These are phyloP conservation scores for Lacanobia wlatinum DNA, from an alignment of 2,888 invertebrate genomes.

Conservation along the genomic window DNA sequence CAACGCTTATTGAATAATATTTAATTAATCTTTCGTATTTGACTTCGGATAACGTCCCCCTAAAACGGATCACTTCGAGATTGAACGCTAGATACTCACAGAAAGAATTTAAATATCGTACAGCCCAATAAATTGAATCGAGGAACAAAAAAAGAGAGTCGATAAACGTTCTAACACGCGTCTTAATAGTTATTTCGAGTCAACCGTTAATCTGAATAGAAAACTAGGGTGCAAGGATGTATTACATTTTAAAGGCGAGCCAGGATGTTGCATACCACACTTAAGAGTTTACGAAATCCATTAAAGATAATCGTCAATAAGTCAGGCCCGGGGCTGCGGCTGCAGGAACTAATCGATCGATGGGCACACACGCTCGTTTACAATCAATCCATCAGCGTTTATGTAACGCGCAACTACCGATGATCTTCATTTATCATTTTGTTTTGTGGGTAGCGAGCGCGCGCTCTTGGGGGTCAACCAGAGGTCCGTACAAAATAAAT, in stretches of 20 bases:
- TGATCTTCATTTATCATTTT: constrained; percentile 89
- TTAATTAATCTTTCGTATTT: constrained; percentile 89
- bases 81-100: constrained; percentile 65
- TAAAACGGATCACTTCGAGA: constrained; percentile 67
- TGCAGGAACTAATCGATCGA: constrained; percentile 89
- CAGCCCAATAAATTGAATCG: constrained; percentile 56
- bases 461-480: constrained; percentile 86
- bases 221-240: constrained; percentile 79
- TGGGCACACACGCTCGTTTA: constrained; percentile 86
- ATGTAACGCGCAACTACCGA: constrained; percentile 89
- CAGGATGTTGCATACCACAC: constrained; percentile 82
- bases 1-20: constrained; percentile 89
- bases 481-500: constrained; percentile 79
- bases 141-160: constrained; percentile 43
- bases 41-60: constrained; percentile 79
- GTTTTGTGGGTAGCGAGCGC: constrained; percentile 86
- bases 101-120: constrained; percentile 64
- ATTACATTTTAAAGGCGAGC: constrained; percentile 76
- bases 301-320: constrained; percentile 88
- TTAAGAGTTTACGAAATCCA: constrained; percentile 86
- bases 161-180: constrained; percentile 72
- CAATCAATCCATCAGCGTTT: constrained; percentile 90
- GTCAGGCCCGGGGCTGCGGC: constrained; percentile 79
- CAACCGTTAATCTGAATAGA: constrained; percentile 78
- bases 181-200: constrained; percentile 74